Evolutionary conservation across 1,140 invertebrate species (phyloP).

Genomic region (Bombus ignitus): DNA sequence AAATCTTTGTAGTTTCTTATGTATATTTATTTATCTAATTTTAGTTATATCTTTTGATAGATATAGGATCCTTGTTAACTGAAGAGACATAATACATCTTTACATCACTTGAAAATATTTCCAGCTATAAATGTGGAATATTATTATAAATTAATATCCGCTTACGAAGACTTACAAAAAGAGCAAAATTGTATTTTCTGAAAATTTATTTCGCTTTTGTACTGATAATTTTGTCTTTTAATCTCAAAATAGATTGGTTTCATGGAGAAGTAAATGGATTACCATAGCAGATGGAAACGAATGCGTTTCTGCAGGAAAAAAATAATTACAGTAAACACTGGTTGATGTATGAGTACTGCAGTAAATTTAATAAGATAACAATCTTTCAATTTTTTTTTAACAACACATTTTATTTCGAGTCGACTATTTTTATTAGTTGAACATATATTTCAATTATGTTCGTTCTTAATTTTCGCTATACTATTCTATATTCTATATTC

Average conservation of each 20-base stretch:
- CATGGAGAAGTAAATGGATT: not conserved
- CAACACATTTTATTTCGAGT: not conserved
- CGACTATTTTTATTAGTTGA: not conserved
- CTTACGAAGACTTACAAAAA: not conserved
- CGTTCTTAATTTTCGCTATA: too few species aligned
- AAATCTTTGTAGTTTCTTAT: too few species aligned
- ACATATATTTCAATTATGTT: too few species aligned
- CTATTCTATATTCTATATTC: too few species aligned
- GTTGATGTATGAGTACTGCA: slow-evolving; percentile 27
- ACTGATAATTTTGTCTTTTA: not conserved
- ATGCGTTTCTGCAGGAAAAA: not conserved
- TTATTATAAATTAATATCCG: not conserved
- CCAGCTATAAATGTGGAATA: not conserved
- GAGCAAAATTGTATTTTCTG: not conserved
- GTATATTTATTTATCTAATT: too few species aligned
- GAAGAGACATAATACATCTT: too few species aligned
- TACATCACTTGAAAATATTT: not conserved
- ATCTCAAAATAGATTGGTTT: not conserved
- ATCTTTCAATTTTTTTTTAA: not conserved
- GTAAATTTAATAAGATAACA: slow-evolving; percentile 24
- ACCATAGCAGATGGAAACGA: not conserved
- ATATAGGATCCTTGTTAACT: too few species aligned
- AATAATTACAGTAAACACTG: not conserved
- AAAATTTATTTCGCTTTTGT: too few species aligned
- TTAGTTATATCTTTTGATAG: too few species aligned